phyloP scores from a whole-genome alignment of 2,113 vertebrate species.

The Tetraodon nigroviridis region DNA sequence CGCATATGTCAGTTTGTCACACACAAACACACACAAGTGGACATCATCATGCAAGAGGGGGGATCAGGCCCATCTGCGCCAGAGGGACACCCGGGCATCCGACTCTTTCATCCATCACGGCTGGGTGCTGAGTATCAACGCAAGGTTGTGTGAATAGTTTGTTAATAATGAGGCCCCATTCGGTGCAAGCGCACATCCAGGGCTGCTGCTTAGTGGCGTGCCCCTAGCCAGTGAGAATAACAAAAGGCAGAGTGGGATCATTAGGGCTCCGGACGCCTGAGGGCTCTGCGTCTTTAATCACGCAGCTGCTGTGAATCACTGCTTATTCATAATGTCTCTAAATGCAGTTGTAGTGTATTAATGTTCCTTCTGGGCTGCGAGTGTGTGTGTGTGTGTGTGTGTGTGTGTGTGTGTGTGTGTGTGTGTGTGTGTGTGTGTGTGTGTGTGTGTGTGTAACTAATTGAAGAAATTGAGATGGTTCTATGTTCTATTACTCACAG shows the following conservation, averaged over 20 bases:
- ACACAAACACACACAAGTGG: constrained; percentile 49
- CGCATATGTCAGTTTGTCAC: constrained; percentile 62
- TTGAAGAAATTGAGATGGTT: constrained; percentile 43
- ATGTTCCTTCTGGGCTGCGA: constrained; percentile 45
- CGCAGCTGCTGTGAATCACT: constrained; percentile 68
- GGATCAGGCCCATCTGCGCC: constrained; percentile 48
- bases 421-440: constrained; percentile 12
- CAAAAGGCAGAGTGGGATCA: constrained; percentile 71
- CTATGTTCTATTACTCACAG: constrained; percentile 45
- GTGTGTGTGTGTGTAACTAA: constrained; percentile 31
- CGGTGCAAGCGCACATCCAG: constrained; percentile 51
- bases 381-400: too few species aligned
- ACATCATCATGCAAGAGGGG: constrained; percentile 44
- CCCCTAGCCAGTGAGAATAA: constrained; percentile 64
- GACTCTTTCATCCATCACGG: constrained; percentile 53
- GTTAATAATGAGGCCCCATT: constrained; percentile 68
- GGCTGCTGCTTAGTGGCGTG: constrained; percentile 62
- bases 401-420: constrained; percentile 14
- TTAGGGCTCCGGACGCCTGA: constrained; percentile 60
- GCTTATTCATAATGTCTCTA: constrained; percentile 62
- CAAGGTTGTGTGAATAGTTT: constrained; percentile 55
- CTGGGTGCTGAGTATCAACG: constrained; percentile 29
- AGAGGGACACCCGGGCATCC: constrained; percentile 32
- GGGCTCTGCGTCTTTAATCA: constrained; percentile 69
- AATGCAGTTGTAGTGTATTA: constrained; percentile 58